These are phyloP conservation scores for Saccopteryx bilineata DNA, from an alignment of 2,113 vertebrate genomes.

Conservation along the genomic window DNA sequence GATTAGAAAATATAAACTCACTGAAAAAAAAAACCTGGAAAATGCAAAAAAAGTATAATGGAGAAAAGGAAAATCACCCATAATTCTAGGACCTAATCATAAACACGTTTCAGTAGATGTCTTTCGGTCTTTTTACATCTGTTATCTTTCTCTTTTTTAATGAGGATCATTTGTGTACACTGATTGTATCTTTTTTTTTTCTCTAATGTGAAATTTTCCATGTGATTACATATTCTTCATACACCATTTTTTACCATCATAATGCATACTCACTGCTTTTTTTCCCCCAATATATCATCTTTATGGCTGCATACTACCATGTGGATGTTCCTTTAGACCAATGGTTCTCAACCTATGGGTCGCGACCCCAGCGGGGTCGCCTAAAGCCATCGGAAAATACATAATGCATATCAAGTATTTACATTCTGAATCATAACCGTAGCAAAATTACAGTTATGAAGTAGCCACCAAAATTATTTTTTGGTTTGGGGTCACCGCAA, in stretches of 20 bases:
- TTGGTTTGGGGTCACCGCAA: too few relatives aligned
- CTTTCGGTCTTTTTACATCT: background rate
- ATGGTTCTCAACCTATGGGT: too few relatives aligned
- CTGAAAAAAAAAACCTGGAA: background rate
- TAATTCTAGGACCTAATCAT: background rate
- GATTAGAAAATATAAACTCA: background rate
- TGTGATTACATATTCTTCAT: background rate
- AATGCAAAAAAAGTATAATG: background rate
- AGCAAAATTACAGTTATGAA: too few relatives aligned
- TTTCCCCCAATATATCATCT: background rate
- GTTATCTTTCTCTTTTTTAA: background rate
- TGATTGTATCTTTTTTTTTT: background rate
- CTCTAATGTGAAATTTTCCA: background rate
- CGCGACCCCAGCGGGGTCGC: too few relatives aligned
- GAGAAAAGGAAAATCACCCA: background rate
- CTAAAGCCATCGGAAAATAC: too few relatives aligned
- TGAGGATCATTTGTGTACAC: background rate
- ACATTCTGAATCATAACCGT: too few relatives aligned
- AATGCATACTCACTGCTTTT: background rate
- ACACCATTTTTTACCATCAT: background rate
- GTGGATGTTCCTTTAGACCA: background rate
- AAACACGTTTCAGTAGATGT: background rate
- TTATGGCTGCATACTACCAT: background rate
- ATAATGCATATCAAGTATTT: too few relatives aligned
- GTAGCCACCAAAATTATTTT: too few relatives aligned